These are phyloP conservation scores for Nyctibius grandis DNA, from an alignment of 2,797 vertebrate species.

Conservation along the genomic window DNA sequence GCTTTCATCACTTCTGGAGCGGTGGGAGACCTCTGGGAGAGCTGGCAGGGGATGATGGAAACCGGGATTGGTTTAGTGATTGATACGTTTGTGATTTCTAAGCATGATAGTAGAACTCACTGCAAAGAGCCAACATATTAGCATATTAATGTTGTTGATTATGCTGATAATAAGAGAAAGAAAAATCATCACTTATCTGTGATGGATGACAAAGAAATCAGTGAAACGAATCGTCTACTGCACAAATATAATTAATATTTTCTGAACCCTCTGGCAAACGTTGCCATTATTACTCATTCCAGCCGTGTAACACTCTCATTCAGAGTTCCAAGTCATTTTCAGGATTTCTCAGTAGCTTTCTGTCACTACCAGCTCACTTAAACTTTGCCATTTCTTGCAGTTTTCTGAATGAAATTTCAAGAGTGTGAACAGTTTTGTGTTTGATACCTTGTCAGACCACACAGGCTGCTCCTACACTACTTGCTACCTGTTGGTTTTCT, in stretches of 20 bases:
- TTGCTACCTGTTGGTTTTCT: not conserved
- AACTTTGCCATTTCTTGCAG: not conserved
- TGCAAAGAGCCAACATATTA: not conserved
- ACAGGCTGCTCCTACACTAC: not conserved
- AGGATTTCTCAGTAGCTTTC: not conserved
- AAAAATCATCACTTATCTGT: not conserved
- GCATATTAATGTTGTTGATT: not conserved
- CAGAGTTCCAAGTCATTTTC: not conserved
- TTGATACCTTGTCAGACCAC: not conserved
- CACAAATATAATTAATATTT: not conserved
- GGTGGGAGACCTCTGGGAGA: not conserved
- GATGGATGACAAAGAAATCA: not conserved
- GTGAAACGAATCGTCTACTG: not conserved
- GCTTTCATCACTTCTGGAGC: fast-evolving
- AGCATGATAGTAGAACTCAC: not conserved
- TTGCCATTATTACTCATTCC: not conserved
- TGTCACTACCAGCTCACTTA: not conserved
- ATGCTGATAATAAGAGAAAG: not conserved
- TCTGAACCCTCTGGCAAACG: not conserved
- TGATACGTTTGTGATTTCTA: not conserved
- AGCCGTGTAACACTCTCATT: not conserved
- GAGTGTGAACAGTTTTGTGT: not conserved
- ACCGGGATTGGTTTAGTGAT: not conserved
- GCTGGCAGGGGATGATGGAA: not conserved
- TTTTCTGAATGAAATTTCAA: not conserved